Evolutionary conservation across 2,113 vertebrate genomes (phyloP).

Genomic region (Eudyptes chrysolophus): DNA sequence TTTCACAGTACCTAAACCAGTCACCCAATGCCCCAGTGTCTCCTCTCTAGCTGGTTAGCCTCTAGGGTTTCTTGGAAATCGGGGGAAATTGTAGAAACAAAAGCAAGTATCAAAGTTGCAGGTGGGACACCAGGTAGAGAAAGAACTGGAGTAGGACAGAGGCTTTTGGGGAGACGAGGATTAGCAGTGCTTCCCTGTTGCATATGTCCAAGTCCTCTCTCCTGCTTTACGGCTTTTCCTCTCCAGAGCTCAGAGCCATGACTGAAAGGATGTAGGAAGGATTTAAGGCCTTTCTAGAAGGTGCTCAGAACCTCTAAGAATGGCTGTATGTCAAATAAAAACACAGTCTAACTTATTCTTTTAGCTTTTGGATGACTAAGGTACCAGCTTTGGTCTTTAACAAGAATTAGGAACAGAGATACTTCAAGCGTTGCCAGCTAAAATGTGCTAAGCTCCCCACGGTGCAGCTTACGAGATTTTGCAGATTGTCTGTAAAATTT

Average conservation of each 20-base stretch:
- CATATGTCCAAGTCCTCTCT: background rate
- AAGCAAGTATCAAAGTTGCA: background rate
- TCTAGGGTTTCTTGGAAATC: background rate
- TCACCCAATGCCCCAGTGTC: background rate
- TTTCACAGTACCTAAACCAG: background rate
- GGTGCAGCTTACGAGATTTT: background rate
- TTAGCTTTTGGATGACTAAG: background rate
- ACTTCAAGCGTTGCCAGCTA: background rate
- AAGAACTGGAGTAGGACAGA: background rate
- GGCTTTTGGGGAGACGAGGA: background rate
- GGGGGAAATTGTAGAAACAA: background rate
- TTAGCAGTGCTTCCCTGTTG: background rate
- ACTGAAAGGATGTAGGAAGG: background rate
- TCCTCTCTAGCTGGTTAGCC: background rate
- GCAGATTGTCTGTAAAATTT: background rate
- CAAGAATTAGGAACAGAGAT: background rate
- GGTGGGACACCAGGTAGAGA: background rate
- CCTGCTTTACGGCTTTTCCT: background rate
- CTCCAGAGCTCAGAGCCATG: background rate
- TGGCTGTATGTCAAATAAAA: background rate
- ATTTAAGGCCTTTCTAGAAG: background rate
- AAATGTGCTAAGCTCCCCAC: background rate
- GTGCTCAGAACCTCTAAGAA: background rate
- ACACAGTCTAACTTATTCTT: background rate
- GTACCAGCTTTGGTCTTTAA: background rate